Base-by-base conservation (phyloP, 2,113 vertebrate genomes). In the Nerophis ophidion region DNA sequence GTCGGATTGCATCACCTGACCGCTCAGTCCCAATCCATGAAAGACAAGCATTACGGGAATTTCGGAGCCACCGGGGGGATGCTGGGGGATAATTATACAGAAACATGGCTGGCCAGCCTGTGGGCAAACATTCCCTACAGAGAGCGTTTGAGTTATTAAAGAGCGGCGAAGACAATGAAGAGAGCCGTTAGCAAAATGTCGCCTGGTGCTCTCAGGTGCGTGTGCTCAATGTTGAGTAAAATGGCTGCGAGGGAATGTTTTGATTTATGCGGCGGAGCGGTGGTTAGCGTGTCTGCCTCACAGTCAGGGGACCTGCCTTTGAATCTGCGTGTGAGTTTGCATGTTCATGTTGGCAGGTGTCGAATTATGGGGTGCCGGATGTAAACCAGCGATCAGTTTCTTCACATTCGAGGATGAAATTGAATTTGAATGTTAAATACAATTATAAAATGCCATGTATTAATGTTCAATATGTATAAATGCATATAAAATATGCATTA, bases 11-110 rank as follows among this genome's bases (percentile, higher is more conserved):
- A 26, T 26, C 26, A 26, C 66, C 40, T 70, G 19, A 64, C 61
- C 34, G 57, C 64, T 80, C 70, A 79, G 60, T 66, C 68, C 48
- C 56, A 83, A 75, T 81, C 47, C 60, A 17, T 61, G 36, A 57
- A 66, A 75, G 71, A 65, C 60, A 38, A 60, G 15, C 63, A 66
- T 61, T 65, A 70, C 65, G 65, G 56, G 56, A 16, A 19, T 48
- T 65, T 57, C 8, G 52, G 59, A 63, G 50, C 49, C 56, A 61
- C 61, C 16, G 15, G 40, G 55, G 78, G 82, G 82, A 81, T 51
- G 60, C 77, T 78, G 16, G 58, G 9, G 60, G 86, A 84, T 89
- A 85, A 88, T 88, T 88, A 80, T 80, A 81, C 81, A 85, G 69
- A 65, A 66, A 65, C 38, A 54, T 65, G 77, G 69, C 78, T 9